Evolutionary conservation across 2,797 vertebrate genomes (phyloP).

Genomic region (Platyrinchus mystaceus): DNA sequence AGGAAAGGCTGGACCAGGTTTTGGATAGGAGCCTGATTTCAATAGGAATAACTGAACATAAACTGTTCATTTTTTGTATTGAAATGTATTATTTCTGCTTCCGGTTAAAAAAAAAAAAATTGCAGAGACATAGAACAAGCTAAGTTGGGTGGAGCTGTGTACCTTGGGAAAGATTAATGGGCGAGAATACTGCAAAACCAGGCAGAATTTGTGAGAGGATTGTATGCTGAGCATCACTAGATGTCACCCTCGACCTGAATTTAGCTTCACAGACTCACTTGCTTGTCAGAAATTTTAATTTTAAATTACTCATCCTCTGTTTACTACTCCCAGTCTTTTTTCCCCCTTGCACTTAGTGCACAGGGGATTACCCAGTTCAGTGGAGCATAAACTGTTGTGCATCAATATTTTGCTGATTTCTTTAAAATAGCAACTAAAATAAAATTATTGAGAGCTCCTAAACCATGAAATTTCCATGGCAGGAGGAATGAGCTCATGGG

Average conservation of each 20-base stretch:
- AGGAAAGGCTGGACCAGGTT: neutral
- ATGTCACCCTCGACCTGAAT: constrained; percentile 58
- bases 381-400: neutral
- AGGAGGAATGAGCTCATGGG: neutral
- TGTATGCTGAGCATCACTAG: constrained; percentile 27
- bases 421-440: neutral
- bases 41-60: neutral
- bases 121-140: neutral
- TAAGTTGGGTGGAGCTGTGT: neutral
- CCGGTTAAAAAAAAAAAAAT: neutral
- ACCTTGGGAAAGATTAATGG: neutral
- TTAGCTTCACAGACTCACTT: neutral
- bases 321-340: neutral
- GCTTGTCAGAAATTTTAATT: neutral
- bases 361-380: neutral
- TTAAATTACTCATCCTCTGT: neutral
- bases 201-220: neutral
- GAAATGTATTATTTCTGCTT: neutral
- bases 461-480: neutral
- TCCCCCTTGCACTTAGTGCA: accelerated
- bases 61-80: neutral
- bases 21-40: neutral
- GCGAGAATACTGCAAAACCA: neutral
- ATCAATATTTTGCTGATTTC: neutral
- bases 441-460: neutral